phyloP scores from a whole-genome alignment of 2,113 vertebrate genomes.

The Gadus chalcogrammus region DNA sequence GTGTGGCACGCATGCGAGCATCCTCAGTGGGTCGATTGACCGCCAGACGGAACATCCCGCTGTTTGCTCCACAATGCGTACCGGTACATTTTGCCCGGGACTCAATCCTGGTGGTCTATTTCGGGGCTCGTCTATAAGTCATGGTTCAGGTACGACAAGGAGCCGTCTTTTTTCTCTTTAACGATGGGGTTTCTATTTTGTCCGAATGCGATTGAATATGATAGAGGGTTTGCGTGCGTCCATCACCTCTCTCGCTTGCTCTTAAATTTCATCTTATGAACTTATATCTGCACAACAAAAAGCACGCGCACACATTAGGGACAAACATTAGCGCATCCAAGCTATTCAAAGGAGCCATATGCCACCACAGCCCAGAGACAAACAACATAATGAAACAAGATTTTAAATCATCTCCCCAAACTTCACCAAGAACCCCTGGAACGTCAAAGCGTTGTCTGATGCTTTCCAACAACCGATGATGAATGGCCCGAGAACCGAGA shows the following conservation, averaged over 20 bases:
- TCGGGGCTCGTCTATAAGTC: conserved; percentile 39
- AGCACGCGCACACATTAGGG: not conserved
- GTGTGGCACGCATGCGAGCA: conserved; percentile 1
- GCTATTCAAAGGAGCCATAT: not conserved
- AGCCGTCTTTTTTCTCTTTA: conserved; percentile 28
- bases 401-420: conserved; percentile 6
- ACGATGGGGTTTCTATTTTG: conserved; percentile 16
- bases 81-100: not conserved
- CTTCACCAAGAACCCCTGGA: not conserved
- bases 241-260: not conserved
- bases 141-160: conserved; percentile 7
- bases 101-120: conserved; percentile 26
- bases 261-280: not conserved
- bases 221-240: not conserved
- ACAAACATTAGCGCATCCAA: not conserved
- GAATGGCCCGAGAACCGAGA: conserved; percentile 29
- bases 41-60: not conserved
- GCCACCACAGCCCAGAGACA: not conserved
- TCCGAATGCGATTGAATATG: conserved; percentile 20
- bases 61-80: not conserved
- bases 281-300: not conserved
- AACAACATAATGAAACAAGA: not conserved
- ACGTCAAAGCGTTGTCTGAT: conserved; percentile 10
- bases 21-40: not conserved
- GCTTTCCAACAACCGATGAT: conserved; percentile 22